These are phyloP conservation scores for Volucella inanis DNA, from an alignment of 2,888 invertebrate species.

Conservation along the genomic window DNA sequence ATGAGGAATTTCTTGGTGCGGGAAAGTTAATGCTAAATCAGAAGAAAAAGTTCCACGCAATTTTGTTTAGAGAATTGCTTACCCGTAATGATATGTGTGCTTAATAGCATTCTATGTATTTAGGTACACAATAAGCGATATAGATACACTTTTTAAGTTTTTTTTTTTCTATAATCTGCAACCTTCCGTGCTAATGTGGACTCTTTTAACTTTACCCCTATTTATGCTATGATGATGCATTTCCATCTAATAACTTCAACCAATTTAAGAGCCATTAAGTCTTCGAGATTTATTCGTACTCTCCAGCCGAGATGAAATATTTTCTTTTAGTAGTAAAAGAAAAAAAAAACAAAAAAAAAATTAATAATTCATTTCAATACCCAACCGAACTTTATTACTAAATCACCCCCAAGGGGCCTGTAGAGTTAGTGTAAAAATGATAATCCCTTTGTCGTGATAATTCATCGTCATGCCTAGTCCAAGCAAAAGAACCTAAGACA, in stretches of 20 bases:
- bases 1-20: too few relatives aligned
- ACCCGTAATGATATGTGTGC: too few relatives aligned
- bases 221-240: neutral
- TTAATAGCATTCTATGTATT: too few relatives aligned
- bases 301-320: conserved; percentile 3
- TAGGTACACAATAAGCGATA: too few relatives aligned
- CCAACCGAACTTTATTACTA: conserved; percentile 68
- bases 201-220: too few relatives aligned
- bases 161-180: too few relatives aligned
- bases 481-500: conserved; percentile 38
- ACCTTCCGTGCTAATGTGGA: too few relatives aligned
- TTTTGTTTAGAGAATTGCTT: too few relatives aligned
- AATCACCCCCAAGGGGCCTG: conserved; percentile 69
- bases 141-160: too few relatives aligned
- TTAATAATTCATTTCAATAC: conserved; percentile 74
- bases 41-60: too few relatives aligned
- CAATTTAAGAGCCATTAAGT: conserved; percentile 69
- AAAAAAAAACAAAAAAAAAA: conserved; percentile 30
- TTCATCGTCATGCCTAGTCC: conserved; percentile 76
- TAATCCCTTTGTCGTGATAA: conserved; percentile 83
- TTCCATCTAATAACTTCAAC: conserved; percentile 45
- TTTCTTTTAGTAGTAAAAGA: conserved; percentile 4
- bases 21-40: too few relatives aligned
- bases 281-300: conserved; percentile 49
- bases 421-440: conserved; percentile 81